A percentile compares a stretch with the other conserved stretches of the same genome.
phyloP scores from a whole-genome alignment of 1,140 invertebrate species.

The Drosophila tani region DNA sequence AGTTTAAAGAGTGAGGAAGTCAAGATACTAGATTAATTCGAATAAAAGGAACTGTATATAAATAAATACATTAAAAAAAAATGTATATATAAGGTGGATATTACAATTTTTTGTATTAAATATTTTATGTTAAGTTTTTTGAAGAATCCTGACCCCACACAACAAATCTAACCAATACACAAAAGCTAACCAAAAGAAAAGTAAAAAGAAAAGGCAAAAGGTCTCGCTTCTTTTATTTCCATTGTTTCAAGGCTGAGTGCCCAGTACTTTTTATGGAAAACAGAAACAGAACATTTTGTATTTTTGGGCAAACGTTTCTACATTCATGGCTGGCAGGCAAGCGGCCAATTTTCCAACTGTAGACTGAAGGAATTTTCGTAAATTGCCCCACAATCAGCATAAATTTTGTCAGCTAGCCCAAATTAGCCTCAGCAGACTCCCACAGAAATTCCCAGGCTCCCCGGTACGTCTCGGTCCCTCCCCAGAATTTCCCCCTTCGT shows the following conservation, averaged over 20 bases:
- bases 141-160: neutral
- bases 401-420: constrained; percentile 65
- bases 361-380: constrained; percentile 64
- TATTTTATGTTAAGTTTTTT: neutral
- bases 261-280: constrained; percentile 55
- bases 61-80: neutral
- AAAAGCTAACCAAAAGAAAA: neutral
- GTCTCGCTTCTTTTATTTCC: constrained; percentile 23
- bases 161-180: neutral
- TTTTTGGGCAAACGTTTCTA: constrained; percentile 27
- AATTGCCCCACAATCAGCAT: constrained; percentile 82
- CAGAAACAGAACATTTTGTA: constrained; percentile 46
- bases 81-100: neutral
- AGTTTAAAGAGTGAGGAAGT: constrained; percentile 8
- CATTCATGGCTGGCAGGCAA: constrained; percentile 36
- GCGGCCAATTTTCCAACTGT: constrained; percentile 64
- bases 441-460: constrained; percentile 2
- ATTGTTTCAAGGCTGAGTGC: constrained; percentile 75
- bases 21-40: neutral
- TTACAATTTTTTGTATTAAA: too few species aligned
- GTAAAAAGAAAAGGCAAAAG: constrained; percentile 52
- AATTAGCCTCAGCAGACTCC: constrained; percentile 46
- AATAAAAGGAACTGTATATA: neutral
- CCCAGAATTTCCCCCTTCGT: constrained; percentile 8
- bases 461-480: neutral